These are phyloP conservation scores for Muraenolepis orangiensis DNA, from an alignment of 2,797 vertebrate species.

Conservation along the genomic window DNA sequence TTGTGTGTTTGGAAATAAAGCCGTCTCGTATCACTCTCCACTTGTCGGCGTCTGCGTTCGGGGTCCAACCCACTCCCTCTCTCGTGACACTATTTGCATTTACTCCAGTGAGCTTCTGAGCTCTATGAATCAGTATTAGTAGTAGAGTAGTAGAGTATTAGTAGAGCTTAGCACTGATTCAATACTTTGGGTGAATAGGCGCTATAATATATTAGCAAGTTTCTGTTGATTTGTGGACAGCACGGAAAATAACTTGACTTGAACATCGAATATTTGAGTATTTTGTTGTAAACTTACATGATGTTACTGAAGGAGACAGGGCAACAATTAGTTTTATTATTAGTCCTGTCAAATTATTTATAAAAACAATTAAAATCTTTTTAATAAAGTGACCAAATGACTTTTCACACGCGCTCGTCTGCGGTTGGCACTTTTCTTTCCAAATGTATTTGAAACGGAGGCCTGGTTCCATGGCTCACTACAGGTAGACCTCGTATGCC, in stretches of 20 bases:
- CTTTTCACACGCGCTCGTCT: background rate
- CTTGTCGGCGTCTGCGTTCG: too few relatives aligned
- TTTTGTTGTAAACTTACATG: background rate
- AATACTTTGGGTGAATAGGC: background rate
- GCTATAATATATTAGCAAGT: background rate
- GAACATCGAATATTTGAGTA: background rate
- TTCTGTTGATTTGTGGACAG: background rate
- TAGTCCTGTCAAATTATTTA: background rate
- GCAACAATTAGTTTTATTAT: background rate
- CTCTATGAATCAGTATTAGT: constrained; percentile 2
- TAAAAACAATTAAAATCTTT: background rate
- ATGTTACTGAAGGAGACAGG: background rate
- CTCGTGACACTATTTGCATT: too few relatives aligned
- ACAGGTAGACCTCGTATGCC: constrained; percentile 49
- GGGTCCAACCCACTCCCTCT: too few relatives aligned
- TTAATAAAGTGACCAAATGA: background rate
- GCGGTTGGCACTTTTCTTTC: constrained; percentile 44
- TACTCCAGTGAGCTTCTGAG: background rate
- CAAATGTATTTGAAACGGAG: background rate
- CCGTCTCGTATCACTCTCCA: too few relatives aligned
- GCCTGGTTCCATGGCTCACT: constrained; percentile 30
- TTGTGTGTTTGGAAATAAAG: too few relatives aligned
- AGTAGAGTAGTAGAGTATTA: background rate
- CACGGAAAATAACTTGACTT: background rate
- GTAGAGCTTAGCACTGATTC: background rate